Conservation (phyloP, 37 sponge, comb jelly and placozoan genomes). For the Diacarnus erythraeanus region DNA sequence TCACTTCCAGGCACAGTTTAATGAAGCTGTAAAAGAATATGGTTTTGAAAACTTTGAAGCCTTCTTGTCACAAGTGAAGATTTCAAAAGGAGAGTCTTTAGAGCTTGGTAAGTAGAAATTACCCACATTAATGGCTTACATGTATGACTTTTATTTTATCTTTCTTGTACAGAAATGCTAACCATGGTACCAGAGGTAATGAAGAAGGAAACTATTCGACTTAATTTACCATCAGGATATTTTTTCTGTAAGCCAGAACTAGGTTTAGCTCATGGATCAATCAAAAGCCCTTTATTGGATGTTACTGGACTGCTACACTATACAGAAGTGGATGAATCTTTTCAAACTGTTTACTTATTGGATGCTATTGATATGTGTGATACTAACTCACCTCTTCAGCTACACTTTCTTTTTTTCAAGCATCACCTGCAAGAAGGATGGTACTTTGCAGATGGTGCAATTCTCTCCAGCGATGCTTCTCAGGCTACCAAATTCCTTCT, state of each 20-base stretch:
- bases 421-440: slow-evolving; percentile 1
- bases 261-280: slow-evolving; percentile 1
- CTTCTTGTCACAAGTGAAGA: not conserved
- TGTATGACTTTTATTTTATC: not conserved
- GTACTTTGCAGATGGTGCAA: slow-evolving; percentile 7
- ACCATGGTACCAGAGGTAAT: not conserved
- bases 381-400: not conserved
- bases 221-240: not conserved
- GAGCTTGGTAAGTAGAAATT: not conserved
- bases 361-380: not conserved
- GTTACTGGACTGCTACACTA: not conserved
- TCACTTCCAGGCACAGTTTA: not conserved
- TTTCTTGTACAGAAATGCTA: not conserved
- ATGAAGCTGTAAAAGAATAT: not conserved
- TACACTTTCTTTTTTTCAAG: not conserved
- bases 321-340: not conserved
- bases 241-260: not conserved
- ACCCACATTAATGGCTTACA: not conserved
- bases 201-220: not conserved
- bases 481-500: not conserved
- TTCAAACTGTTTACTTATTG: not conserved
- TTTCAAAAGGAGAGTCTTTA: not conserved
- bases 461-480: slow-evolving; percentile 3
- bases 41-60: slow-evolving; percentile 10
- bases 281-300: not conserved